phyloP scores from a whole-genome alignment of 2,888 invertebrate genomes.

The Eremobia ochroleuca region DNA sequence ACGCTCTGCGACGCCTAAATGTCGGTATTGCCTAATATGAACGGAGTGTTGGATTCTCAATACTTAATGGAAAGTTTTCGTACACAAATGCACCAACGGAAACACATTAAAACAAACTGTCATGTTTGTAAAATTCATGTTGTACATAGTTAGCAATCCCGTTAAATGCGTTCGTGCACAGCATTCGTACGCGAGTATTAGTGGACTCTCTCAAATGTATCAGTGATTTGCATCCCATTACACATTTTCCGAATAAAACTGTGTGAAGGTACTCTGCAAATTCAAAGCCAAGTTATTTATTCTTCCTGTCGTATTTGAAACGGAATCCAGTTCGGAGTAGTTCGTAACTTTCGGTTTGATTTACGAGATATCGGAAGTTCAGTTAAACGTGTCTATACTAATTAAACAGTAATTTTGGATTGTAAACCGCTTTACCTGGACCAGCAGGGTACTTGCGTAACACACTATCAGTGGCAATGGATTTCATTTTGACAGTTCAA shows the following conservation, averaged over 20 bases:
- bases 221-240: conserved; percentile 35
- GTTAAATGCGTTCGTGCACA: conserved; percentile 24
- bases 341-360: conserved; percentile 15
- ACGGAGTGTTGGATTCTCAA: background rate
- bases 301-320: conserved; percentile 4
- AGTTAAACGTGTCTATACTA: background rate
- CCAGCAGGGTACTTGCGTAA: too few relatives aligned
- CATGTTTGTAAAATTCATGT: conserved; percentile 30
- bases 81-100: background rate
- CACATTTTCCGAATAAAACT: conserved; percentile 24
- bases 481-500: too few relatives aligned
- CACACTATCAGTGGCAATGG: too few relatives aligned
- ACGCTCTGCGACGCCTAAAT: background rate
- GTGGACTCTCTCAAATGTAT: conserved; percentile 18
- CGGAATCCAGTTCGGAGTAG: background rate
- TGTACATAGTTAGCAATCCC: background rate
- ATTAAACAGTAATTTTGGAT: background rate
- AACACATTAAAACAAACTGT: conserved; percentile 11
- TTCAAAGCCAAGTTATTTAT: conserved; percentile 23
- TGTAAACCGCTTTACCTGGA: background rate
- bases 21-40: background rate
- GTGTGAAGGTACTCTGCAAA: conserved; percentile 18
- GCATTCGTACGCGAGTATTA: conserved; percentile 25
- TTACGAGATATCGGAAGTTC: conserved; percentile 14
- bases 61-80: background rate